These are phyloP conservation scores for Labeo calbasu DNA, from an alignment of 2,797 vertebrate genomes.

Conservation along the genomic window DNA sequence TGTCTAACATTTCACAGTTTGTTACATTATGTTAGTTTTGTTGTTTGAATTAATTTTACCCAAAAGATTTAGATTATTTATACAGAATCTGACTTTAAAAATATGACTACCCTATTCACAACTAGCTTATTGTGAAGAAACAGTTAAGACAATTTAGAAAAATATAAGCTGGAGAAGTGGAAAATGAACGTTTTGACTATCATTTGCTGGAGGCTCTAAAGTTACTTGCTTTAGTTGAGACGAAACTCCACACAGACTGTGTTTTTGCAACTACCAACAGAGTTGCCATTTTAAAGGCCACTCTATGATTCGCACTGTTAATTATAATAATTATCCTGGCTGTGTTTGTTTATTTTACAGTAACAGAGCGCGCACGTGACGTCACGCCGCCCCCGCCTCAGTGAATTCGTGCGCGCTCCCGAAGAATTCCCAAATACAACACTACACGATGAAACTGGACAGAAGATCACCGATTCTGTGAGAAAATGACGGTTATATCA, in stretches of 20 bases:
- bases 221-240: background rate
- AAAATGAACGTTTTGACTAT: background rate
- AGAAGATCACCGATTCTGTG: background rate
- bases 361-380: constrained; percentile 50
- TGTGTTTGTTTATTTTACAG: background rate
- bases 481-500: constrained; percentile 33
- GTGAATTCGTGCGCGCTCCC: constrained; percentile 25
- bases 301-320: background rate
- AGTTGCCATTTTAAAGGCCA: background rate
- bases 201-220: background rate
- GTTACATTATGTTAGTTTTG: background rate
- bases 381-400: background rate
- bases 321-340: background rate
- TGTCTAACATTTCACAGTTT: background rate
- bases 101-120: background rate
- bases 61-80: background rate
- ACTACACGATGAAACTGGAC: background rate
- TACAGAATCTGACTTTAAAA: background rate
- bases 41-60: background rate
- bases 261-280: background rate
- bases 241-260: background rate
- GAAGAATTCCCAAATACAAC: background rate
- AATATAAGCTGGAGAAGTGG: background rate
- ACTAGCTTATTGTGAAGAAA: background rate
- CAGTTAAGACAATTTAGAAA: background rate